Percentiles rank a stretch among this genome's conserved stretches.
phyloP scores from a whole-genome alignment of 2,797 vertebrate genomes.

The Tragopan temminckii region DNA sequence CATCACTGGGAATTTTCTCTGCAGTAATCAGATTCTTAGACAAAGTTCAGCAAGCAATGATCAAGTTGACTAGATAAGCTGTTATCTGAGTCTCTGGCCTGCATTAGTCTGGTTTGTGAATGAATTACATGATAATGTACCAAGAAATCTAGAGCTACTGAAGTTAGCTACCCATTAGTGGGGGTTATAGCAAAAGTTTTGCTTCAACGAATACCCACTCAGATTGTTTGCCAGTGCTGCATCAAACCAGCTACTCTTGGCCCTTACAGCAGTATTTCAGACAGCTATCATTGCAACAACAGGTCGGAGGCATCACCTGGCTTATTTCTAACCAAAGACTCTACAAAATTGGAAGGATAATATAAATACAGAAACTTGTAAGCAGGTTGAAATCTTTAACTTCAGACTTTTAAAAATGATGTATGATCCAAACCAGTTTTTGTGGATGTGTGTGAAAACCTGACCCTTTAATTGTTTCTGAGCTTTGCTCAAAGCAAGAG shows the following conservation, averaged over 20 bases:
- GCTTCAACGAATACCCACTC: not conserved
- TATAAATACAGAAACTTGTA: not conserved
- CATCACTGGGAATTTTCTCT: not conserved
- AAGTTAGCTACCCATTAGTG: not conserved
- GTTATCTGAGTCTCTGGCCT: constrained; percentile 7
- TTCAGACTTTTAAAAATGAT: not conserved
- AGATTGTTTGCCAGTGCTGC: not conserved
- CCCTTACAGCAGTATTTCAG: not conserved
- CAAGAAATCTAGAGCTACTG: not conserved
- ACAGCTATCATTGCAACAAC: not conserved
- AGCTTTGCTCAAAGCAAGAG: not conserved
- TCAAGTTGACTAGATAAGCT: constrained; percentile 11
- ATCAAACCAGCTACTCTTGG: not conserved
- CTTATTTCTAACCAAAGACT: not conserved
- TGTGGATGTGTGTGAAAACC: not conserved
- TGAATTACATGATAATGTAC: not conserved
- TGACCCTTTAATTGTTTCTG: not conserved
- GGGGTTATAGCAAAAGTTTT: not conserved
- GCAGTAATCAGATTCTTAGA: not conserved
- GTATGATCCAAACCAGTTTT: not conserved
- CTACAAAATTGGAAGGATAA: not conserved
- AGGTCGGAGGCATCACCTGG: not conserved
- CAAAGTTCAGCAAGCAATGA: constrained; percentile 7
- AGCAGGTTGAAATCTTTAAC: not conserved
- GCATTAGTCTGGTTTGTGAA: not conserved